Evolutionary conservation across 2,797 vertebrate genomes (phyloP).

Genomic region (Semotilus atromaculatus): DNA sequence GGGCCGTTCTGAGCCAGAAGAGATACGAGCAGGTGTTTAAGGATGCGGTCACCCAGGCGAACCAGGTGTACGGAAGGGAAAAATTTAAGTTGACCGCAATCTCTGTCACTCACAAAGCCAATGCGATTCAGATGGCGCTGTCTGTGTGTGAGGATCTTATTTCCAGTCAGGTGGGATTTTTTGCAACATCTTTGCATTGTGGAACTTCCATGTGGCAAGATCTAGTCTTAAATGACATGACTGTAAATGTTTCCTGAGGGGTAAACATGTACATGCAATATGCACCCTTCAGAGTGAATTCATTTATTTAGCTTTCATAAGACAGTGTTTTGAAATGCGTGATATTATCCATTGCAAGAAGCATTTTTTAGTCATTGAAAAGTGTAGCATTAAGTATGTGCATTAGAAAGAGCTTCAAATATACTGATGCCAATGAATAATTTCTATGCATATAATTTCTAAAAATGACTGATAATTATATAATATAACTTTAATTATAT

Average conservation of each 20-base stretch:
- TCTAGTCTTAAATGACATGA: neutral
- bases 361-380: neutral
- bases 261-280: conserved; percentile 11
- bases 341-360: neutral
- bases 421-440: neutral
- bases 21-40: conserved; percentile 95
- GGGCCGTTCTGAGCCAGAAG: conserved; percentile 96
- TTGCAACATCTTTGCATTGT: neutral
- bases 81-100: conserved; percentile 97
- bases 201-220: neutral
- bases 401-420: neutral
- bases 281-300: neutral
- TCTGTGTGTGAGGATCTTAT: conserved; percentile 98
- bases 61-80: conserved; percentile 90
- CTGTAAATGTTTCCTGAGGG: conserved; percentile 3
- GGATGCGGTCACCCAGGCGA: conserved; percentile 92
- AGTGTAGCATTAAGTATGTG: neutral
- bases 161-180: conserved; percentile 88
- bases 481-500: no score
- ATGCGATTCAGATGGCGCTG: conserved; percentile 98
- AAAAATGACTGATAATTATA: no score
- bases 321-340: neutral
- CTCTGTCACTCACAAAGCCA: conserved; percentile 95
- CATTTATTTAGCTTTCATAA: neutral
- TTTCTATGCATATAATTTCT: no score